Evolutionary conservation across 1,140 invertebrate genomes (phyloP).

Genomic region (Lamellibrachia luymesi): DNA sequence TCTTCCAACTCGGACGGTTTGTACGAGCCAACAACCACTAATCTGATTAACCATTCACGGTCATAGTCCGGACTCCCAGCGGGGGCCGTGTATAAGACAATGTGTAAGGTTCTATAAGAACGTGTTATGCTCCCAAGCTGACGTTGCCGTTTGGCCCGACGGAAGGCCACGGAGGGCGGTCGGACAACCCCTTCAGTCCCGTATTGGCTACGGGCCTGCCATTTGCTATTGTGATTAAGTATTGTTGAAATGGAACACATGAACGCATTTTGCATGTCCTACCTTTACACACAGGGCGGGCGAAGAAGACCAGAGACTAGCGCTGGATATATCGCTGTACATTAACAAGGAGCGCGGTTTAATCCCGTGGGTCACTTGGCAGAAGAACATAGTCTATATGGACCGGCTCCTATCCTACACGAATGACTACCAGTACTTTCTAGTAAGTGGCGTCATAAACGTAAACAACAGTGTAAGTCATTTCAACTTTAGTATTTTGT

Average conservation of each 20-base stretch:
- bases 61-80: not conserved
- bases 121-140: not conserved
- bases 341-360: not conserved
- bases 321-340: not conserved
- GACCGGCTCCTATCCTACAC: not conserved
- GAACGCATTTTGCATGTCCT: not conserved
- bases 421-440: not conserved
- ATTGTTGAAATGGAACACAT: not conserved
- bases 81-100: not conserved
- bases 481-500: too few species aligned
- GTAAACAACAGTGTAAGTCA: too few species aligned
- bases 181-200: not conserved
- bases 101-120: not conserved
- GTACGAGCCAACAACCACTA: not conserved
- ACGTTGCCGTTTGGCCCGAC: not conserved
- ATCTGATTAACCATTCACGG: not conserved
- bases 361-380: not conserved
- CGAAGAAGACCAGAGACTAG: not conserved
- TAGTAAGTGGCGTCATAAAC: not conserved
- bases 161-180: not conserved
- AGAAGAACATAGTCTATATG: not conserved
- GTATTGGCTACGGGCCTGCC: not conserved
- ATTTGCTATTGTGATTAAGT: not conserved
- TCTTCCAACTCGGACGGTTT: slow-evolving; percentile 69
- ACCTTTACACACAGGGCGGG: not conserved